Evolutionary conservation across 2,797 vertebrate species (phyloP).

Genomic region (Spinus pinus): DNA sequence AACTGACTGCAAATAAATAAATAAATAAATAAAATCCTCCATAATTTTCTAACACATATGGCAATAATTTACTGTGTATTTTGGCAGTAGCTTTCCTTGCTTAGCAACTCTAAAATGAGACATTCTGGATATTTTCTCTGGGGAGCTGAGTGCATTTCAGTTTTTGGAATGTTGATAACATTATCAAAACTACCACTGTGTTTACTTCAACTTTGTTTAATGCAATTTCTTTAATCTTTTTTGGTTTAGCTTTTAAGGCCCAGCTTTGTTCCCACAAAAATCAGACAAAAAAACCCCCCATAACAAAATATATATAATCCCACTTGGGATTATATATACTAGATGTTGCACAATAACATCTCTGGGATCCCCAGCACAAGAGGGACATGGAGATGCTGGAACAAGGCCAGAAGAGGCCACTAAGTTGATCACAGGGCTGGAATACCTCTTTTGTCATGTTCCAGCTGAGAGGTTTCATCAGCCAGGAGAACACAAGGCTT

Average conservation of each 20-base stretch:
- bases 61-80: neutral
- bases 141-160: neutral
- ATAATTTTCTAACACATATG: neutral
- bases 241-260: neutral
- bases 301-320: neutral
- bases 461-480: neutral
- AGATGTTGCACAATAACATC: neutral
- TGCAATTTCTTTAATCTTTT: neutral
- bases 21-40: accelerated
- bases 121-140: neutral
- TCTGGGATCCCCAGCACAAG: too few species aligned
- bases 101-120: neutral
- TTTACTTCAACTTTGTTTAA: neutral
- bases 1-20: neutral
- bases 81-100: neutral
- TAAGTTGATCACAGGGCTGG: neutral
- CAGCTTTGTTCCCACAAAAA: neutral
- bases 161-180: neutral
- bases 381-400: neutral
- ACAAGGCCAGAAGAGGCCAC: neutral
- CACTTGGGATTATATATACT: neutral
- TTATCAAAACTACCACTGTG: neutral
- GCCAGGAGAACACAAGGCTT: neutral
- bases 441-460: neutral
- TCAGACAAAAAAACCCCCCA: accelerated